Percentiles rank a stretch among this genome's conserved stretches.
Conservation (phyloP, 2,888 invertebrate species). For the Gymnosoma rotundatum region DNA sequence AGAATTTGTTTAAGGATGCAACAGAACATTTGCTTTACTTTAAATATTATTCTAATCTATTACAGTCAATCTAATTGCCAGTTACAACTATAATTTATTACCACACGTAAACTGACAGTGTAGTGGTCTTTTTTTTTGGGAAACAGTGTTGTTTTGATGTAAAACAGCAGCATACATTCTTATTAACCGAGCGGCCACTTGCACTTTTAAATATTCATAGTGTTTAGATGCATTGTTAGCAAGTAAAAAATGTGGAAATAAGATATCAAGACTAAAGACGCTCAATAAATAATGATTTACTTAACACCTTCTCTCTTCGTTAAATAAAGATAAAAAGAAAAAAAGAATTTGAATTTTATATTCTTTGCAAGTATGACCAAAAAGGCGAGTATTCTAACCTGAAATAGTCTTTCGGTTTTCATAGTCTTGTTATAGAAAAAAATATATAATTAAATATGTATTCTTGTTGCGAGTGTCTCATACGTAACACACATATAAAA, state of each 20-base stretch:
- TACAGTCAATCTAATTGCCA: no score
- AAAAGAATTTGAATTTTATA: conserved; percentile 24
- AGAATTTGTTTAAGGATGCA: no score
- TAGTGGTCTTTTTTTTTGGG: background rate
- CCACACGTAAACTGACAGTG: no score
- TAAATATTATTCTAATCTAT: no score
- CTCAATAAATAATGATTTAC: conserved; percentile 52
- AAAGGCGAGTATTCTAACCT: background rate
- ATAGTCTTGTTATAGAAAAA: background rate
- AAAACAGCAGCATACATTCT: background rate
- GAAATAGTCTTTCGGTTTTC: background rate
- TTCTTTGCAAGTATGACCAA: background rate
- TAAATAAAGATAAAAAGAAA: conserved; percentile 34
- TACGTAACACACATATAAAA: background rate
- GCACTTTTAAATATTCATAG: background rate
- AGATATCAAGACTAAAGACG: conserved; percentile 43
- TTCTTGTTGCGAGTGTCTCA: background rate
- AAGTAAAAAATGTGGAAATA: background rate
- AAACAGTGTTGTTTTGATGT: conserved; percentile 6
- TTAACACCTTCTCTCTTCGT: conserved; percentile 66
- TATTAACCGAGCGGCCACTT: background rate
- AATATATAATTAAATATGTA: conserved; percentile 10
- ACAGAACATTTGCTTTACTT: no score
- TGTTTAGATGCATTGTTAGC: background rate
- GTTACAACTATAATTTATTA: no score